Conservation (phyloP, 2,797 vertebrate species). For the Garrulus glandarius region DNA sequence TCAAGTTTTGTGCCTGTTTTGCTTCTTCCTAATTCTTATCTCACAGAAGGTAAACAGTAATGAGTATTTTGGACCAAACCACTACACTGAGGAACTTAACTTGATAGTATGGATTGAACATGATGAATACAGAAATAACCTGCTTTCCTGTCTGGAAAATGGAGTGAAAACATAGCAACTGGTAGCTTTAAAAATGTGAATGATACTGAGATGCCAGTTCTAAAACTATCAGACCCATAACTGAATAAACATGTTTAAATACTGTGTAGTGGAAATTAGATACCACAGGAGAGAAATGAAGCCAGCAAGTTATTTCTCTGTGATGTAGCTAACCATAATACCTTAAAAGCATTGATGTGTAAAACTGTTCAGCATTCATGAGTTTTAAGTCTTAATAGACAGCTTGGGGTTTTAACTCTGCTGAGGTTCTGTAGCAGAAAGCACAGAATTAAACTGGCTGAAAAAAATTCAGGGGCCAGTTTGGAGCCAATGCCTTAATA, state of each 20-base stretch:
- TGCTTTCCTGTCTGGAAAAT: neutral
- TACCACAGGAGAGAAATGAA: neutral
- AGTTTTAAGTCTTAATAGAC: neutral
- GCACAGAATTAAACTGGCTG: neutral
- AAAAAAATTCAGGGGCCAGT: neutral
- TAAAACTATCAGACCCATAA: neutral
- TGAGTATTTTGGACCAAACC: no score
- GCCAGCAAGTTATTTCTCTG: neutral
- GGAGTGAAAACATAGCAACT: neutral
- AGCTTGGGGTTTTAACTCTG: neutral
- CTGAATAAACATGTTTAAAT: neutral
- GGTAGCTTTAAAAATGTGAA: neutral
- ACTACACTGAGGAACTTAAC: neutral
- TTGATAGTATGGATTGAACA: neutral
- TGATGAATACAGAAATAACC: neutral
- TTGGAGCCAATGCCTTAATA: neutral
- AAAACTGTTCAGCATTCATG: neutral
- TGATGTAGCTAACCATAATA: neutral
- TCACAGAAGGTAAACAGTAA: no score
- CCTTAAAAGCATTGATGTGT: neutral
- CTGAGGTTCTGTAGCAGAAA: neutral
- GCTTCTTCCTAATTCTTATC: no score
- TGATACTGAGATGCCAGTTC: neutral
- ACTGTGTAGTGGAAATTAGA: neutral
- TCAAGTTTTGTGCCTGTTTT: no score